Base-by-base conservation (phyloP, 1,140 invertebrate species). In the Nixonia krombeini region DNA sequence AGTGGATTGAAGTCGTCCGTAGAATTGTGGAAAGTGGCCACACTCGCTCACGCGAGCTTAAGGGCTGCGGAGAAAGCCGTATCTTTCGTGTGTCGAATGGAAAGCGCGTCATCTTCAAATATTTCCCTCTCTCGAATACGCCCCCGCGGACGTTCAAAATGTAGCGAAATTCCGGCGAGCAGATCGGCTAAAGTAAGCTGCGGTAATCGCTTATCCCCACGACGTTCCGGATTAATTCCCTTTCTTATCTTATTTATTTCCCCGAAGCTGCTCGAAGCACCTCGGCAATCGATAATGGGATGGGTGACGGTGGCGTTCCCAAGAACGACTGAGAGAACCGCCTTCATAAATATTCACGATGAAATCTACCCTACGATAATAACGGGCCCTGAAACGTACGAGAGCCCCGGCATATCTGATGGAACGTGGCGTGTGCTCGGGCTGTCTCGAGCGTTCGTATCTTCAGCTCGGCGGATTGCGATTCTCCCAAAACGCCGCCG, bases 321-420 rank as follows among this genome's bases (percentile, higher is more conserved):
- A 47, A 58, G 44, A 65, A 41, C 28, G 67, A 70, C 64, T 62
- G 28, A 45, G 66, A 75, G 65, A 63, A 56, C 57, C 68, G 49
- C 42, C 61, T 69, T 83, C 76, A 83, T 85, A 77, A 79, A 83
- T 85, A 85, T 85, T 85, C 80, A 83, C 73, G 77, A 81, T 81
- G 76, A 82, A 84, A 83, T 84, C 77, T 82, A 83, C 74, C 76
- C 78, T 74, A 81, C 81, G 77, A 84, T 84, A 85, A 83, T 83
- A 84, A 82, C 77, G 72, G 75, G 58, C 61, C 70, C 74, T 67
- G 62, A 80, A 81, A 78, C 78, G 76, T 78, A 74, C 70, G 71
- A 70, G 55, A 50, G 68, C 64, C 56, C 67, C 69, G 46, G 57
- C 51, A 31, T 75, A 74, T 70, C 76, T 67, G 70, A 78, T 74